Evolutionary conservation across 2,113 vertebrate species (phyloP).

Genomic region (Ameiurus melas): DNA sequence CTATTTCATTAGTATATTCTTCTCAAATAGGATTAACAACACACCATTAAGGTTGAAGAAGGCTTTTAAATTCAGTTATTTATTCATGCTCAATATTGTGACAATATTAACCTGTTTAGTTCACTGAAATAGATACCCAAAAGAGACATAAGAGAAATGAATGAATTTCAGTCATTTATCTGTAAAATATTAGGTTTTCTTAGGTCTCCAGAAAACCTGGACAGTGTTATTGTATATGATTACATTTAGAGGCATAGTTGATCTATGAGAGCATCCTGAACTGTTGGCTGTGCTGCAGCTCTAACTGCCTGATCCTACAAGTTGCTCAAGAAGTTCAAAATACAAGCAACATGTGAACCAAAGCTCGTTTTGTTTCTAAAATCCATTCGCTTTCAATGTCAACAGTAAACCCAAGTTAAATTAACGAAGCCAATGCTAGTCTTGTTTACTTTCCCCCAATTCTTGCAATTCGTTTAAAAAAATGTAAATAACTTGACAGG

Average conservation of each 20-base stretch:
- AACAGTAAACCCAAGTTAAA: not conserved
- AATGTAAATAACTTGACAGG: not conserved
- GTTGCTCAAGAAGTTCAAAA: not conserved
- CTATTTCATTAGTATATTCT: not conserved
- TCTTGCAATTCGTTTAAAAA: not conserved
- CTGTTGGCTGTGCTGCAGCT: not conserved
- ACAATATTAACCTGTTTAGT: slow-evolving; percentile 10
- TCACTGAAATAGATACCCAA: not conserved
- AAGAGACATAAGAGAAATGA: not conserved
- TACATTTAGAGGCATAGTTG: not conserved
- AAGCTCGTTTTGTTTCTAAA: not conserved
- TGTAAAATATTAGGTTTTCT: not conserved
- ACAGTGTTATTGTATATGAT: slow-evolving; percentile 38
- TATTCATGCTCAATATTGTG: slow-evolving; percentile 14
- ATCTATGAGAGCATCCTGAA: not conserved
- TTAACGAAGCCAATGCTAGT: not conserved
- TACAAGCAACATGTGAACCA: not conserved
- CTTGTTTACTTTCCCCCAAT: not conserved
- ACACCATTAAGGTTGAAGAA: not conserved
- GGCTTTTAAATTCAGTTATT: slow-evolving; percentile 24
- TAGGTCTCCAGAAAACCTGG: not conserved
- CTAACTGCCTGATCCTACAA: not conserved
- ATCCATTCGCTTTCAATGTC: not conserved
- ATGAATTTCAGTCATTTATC: not conserved
- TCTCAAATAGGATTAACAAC: not conserved